phyloP scores from a whole-genome alignment of 2,888 invertebrate genomes.

The Pandemis corylana region DNA sequence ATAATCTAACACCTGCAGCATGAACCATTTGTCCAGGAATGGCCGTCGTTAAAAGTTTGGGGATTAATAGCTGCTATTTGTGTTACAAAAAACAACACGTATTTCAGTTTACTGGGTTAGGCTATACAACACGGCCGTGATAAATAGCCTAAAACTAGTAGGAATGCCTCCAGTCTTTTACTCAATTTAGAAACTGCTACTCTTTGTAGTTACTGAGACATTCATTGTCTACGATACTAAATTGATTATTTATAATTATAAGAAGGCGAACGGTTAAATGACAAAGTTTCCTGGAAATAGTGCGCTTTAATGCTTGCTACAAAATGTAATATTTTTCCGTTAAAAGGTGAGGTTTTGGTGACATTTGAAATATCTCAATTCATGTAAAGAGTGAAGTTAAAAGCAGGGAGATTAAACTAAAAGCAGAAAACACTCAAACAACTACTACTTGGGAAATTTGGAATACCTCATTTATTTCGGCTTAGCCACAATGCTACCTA shows the following conservation, averaged over 20 bases:
- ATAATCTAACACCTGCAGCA: conserved; percentile 18
- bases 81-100: conserved; percentile 12
- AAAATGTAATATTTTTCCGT: not conserved
- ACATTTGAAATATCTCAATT: no score
- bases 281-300: not conserved
- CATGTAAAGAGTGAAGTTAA: not conserved
- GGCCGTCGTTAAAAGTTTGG: not conserved
- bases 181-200: no score
- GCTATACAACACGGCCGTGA: not conserved
- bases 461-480: not conserved
- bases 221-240: not conserved
- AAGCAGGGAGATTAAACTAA: not conserved
- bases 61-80: conserved; percentile 28
- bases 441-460: not conserved
- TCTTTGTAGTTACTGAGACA: not conserved
- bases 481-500: not conserved
- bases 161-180: not conserved
- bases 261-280: not conserved
- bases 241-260: not conserved
- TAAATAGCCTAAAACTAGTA: not conserved
- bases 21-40: not conserved
- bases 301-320: not conserved
- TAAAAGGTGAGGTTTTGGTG: not conserved
- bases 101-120: conserved; percentile 4
- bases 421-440: not conserved